Base-by-base conservation (phyloP, 2,888 invertebrate species). In the Strigamia crassipes region DNA sequence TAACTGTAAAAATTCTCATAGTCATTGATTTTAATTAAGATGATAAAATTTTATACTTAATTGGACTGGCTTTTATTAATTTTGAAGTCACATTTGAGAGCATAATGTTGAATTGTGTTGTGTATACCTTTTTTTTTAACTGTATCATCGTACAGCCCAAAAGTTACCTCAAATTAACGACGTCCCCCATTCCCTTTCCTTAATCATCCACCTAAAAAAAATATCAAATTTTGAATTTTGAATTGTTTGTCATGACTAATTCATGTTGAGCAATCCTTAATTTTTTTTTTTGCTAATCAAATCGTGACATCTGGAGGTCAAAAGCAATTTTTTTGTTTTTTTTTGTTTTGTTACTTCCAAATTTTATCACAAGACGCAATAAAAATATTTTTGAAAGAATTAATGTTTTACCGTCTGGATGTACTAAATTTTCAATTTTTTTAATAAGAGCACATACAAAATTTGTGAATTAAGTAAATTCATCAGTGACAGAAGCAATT, bases 1-100 rank as follows among this genome's bases (percentile, higher is more conserved):
- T 73, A 73, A 73, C 31, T 73, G 73, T 73, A 73, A 73, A 73
- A 73, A 73, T 73, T 73, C 66, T 66, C 73, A 73, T 73, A 27
- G 73, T 73, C 73, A 73, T 73, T 73, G 31, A 73, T 73, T 73
- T 73, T 73, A 73, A 73, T 73, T 38, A 27, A 73, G 73, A 73
- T 27, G 31, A 56, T 56, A 27, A 73, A 73, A 31, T 61, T 10
- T 61, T 61, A 12, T 23, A 61, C 23, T 10, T 61, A 61, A 27
- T n/a, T 46, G 46, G 46, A 46, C 46, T n/a, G n/a, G 46, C 46
- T 46, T 38, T 38, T 38, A 38, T 38, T 38, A 38, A 38, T 38
- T 38, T 38, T 15, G 5, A 46, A 46, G n/a, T 46, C 15, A 46
- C 46, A 46, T 46, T 46, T n/a, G 46, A 46, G 13, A 15, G 46